A percentile compares a stretch with the other conserved stretches of the same genome.
Evolutionary conservation across 2,797 vertebrate genomes (phyloP).

Genomic region (Heliangelus exortis): DNA sequence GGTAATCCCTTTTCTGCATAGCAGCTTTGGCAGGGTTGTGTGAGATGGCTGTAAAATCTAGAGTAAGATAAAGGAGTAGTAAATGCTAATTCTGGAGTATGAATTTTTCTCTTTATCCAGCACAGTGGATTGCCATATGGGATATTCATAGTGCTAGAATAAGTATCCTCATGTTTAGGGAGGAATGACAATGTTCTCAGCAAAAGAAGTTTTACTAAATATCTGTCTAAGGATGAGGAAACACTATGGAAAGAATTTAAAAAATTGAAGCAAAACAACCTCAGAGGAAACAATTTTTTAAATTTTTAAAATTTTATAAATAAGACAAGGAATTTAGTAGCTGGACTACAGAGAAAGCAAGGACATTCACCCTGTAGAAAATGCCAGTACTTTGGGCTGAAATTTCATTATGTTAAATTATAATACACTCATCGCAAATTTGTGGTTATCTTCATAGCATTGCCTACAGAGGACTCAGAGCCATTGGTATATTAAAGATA

Average conservation of each 20-base stretch:
- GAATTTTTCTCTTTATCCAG: neutral
- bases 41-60: neutral
- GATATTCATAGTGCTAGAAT: neutral
- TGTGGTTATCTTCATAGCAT: neutral
- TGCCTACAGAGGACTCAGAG: neutral
- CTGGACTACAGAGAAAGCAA: neutral
- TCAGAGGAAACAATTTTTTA: fast-evolving
- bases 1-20: neutral
- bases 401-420: neutral
- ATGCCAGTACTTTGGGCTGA: neutral
- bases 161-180: neutral
- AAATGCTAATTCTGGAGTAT: neutral
- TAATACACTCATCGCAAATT: neutral
- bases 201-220: neutral
- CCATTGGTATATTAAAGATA: neutral
- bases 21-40: neutral
- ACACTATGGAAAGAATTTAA: neutral
- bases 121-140: neutral
- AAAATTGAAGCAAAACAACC: neutral
- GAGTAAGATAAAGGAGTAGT: neutral
- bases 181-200: neutral
- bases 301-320: neutral
- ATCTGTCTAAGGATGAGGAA: too few relatives aligned
- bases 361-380: neutral
- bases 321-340: neutral